Evolutionary conservation across 1,140 invertebrate species (phyloP).

Genomic region (Holcopasites calliopsidis): DNA sequence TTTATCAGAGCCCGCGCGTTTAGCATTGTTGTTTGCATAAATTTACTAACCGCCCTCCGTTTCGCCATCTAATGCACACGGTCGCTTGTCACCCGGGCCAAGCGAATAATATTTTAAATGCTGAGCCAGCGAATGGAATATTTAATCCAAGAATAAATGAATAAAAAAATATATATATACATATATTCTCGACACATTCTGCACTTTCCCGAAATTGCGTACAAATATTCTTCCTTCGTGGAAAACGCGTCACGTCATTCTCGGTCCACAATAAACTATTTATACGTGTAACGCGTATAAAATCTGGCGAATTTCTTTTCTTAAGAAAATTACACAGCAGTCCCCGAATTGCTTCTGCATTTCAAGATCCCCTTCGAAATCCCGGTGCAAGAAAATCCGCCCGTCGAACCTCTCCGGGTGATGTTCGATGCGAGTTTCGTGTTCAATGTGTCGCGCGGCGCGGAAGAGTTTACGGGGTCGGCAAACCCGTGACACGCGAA

Average conservation of each 20-base stretch:
- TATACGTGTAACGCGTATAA: background rate
- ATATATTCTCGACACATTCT: background rate
- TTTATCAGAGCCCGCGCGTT: too few species aligned
- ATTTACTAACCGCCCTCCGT: too few species aligned
- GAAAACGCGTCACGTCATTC: background rate
- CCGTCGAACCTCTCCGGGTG: background rate
- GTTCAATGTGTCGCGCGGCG: conserved; percentile 28
- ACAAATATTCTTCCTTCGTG: background rate
- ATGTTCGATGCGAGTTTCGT: conserved; percentile 21
- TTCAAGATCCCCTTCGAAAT: background rate
- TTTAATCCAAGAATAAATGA: too few species aligned
- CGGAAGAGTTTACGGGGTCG: conserved; percentile 27
- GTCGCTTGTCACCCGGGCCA: too few species aligned
- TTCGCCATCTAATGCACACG: too few species aligned
- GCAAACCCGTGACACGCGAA: conserved; percentile 36
- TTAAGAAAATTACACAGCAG: too few species aligned
- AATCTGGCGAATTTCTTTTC: background rate
- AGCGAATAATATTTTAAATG: too few species aligned
- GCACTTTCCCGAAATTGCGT: background rate
- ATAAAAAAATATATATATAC: too few species aligned
- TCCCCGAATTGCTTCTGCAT: too few species aligned
- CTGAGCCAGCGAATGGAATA: too few species aligned
- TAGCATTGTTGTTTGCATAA: too few species aligned
- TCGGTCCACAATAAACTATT: background rate
- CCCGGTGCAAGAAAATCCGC: background rate